Conservation (phyloP, 2,113 vertebrate genomes). For the Phoenicopterus ruber region DNA sequence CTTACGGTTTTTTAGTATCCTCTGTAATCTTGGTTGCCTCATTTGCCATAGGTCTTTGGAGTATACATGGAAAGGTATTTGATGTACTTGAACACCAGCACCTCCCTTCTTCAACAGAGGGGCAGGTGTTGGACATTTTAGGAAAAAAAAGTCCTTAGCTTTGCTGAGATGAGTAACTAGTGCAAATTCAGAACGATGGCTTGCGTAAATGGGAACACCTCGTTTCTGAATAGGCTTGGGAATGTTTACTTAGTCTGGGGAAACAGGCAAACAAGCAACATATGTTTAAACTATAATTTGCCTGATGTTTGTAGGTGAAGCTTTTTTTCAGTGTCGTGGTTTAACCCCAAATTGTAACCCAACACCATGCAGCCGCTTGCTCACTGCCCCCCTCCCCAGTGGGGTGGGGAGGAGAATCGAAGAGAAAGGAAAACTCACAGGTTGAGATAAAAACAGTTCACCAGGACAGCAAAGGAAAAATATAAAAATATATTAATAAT, state of each 20-base stretch:
- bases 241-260: not conserved
- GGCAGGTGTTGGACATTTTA: not conserved
- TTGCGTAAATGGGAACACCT: not conserved
- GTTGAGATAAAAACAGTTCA: no score
- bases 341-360: no score
- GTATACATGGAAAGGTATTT: not conserved
- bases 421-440: no score
- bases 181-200: not conserved
- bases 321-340: no score
- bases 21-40: not conserved
- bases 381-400: no score
- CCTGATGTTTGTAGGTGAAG: not conserved
- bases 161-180: not conserved
- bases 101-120: not conserved
- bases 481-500: no score
- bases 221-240: not conserved
- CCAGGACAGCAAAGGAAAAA: no score
- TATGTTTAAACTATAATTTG: not conserved
- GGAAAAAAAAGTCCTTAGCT: not conserved
- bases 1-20: not conserved
- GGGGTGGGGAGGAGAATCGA: no score
- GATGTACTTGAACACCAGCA: not conserved
- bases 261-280: not conserved
- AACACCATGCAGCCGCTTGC: no score
- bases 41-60: not conserved